These are phyloP conservation scores for Myripristis murdjan DNA, from an alignment of 2,797 vertebrate species.

Conservation along the genomic window DNA sequence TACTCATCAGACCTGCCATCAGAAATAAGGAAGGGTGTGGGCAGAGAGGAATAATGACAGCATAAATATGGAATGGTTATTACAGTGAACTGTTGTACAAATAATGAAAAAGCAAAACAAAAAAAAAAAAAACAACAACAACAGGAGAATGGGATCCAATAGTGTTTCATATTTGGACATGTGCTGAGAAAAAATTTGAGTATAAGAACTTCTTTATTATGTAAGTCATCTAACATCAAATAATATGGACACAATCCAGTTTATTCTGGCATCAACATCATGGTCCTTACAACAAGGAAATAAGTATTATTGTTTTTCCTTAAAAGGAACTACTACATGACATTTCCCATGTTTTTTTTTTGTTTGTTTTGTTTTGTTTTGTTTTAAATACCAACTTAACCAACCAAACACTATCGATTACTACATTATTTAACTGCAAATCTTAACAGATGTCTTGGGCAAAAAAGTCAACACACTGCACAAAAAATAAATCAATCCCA, in stretches of 20 bases:
- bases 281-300: neutral
- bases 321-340: too few species aligned
- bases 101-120: too few species aligned
- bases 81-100: conserved; percentile 19
- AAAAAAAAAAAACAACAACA: conserved; percentile 30
- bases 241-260: conserved; percentile 8
- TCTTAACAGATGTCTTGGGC: neutral
- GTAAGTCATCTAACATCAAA: conserved; percentile 14
- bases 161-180: conserved; percentile 39
- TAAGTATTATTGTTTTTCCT: too few species aligned
- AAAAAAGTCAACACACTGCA: neutral
- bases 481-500: neutral
- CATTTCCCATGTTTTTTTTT: too few species aligned
- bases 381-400: too few species aligned
- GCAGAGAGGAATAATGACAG: conserved; percentile 7
- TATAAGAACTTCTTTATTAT: conserved; percentile 12
- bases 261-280: neutral
- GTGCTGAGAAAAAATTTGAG: conserved; percentile 3
- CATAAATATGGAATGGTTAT: conserved; percentile 10
- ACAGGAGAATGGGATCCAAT: conserved; percentile 1
- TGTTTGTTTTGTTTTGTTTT: too few species aligned
- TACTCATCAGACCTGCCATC: conserved; percentile 10
- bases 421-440: too few species aligned
- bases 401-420: too few species aligned
- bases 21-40: too few species aligned